Conservation (phyloP, 2,113 vertebrate species). For the Piaya cayana region DNA sequence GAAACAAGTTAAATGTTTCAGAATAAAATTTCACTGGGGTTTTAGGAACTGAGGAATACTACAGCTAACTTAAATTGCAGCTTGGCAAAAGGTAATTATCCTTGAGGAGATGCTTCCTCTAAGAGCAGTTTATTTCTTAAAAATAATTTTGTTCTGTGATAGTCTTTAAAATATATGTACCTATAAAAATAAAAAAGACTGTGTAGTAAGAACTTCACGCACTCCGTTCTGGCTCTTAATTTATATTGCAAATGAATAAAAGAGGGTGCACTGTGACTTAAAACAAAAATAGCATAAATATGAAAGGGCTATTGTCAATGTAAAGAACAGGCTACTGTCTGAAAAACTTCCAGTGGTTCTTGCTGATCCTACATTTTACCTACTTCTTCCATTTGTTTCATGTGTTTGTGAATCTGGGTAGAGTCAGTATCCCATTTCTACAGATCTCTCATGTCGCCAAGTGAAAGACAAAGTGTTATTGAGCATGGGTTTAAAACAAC, state of each 20-base stretch:
- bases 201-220: not conserved
- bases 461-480: not conserved
- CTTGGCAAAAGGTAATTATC: not conserved
- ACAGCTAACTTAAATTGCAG: not conserved
- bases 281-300: not conserved
- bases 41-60: conserved; percentile 16
- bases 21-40: not conserved
- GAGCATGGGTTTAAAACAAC: not conserved
- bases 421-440: not conserved
- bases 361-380: not conserved
- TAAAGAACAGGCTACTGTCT: not conserved
- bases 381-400: not conserved
- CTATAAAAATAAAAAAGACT: not conserved
- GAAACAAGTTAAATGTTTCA: not conserved
- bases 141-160: not conserved
- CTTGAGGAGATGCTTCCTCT: not conserved
- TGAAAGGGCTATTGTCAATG: not conserved
- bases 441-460: not conserved
- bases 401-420: not conserved
- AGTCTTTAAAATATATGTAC: not conserved
- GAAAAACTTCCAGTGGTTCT: not conserved
- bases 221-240: not conserved
- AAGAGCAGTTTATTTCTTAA: not conserved
- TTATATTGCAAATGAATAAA: not conserved
- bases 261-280: not conserved